These are phyloP conservation scores for Auanema sp. DNA, from an alignment of 2,888 invertebrate genomes.

Conservation along the genomic window DNA sequence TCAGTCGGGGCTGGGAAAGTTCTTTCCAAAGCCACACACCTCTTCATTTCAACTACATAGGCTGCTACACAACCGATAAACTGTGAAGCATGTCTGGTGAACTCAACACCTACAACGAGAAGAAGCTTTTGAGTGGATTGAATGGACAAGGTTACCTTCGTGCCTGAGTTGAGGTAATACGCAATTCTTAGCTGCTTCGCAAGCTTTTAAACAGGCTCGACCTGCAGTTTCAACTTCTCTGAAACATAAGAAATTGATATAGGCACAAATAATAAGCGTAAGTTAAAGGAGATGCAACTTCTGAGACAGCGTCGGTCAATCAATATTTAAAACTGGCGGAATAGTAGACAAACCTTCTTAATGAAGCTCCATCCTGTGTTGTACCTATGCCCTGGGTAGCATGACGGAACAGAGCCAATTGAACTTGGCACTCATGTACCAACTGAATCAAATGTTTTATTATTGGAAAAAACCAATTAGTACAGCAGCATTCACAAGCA, in stretches of 20 bases:
- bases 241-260: slow-evolving; percentile 6
- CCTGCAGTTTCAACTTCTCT: slow-evolving; percentile 51
- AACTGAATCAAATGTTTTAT: slow-evolving; percentile 44
- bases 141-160: slow-evolving; percentile 40
- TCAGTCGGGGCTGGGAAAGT: slow-evolving; percentile 49
- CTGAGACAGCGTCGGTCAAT: not conserved
- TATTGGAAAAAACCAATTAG: too few species aligned
- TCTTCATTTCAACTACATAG: slow-evolving; percentile 60
- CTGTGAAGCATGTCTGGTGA: slow-evolving; percentile 60
- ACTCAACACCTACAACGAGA: slow-evolving; percentile 51
- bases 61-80: slow-evolving; percentile 63
- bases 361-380: slow-evolving; percentile 46
- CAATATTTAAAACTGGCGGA: not conserved
- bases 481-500: too few species aligned
- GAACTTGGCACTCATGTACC: slow-evolving; percentile 64
- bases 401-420: slow-evolving; percentile 61
- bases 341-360: slow-evolving; percentile 46
- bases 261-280: not conserved
- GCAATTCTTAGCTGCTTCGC: slow-evolving; percentile 60
- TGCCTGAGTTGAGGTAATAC: slow-evolving; percentile 61
- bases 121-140: not conserved
- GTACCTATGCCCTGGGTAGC: slow-evolving; percentile 61
- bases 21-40: slow-evolving; percentile 56
- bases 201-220: slow-evolving; percentile 56
- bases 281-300: not conserved